Evolutionary conservation across 2,888 invertebrate genomes (phyloP), one percentile per base, ranked within the genome.

Genomic region (Eudiplozoon nipponicum): DNA sequence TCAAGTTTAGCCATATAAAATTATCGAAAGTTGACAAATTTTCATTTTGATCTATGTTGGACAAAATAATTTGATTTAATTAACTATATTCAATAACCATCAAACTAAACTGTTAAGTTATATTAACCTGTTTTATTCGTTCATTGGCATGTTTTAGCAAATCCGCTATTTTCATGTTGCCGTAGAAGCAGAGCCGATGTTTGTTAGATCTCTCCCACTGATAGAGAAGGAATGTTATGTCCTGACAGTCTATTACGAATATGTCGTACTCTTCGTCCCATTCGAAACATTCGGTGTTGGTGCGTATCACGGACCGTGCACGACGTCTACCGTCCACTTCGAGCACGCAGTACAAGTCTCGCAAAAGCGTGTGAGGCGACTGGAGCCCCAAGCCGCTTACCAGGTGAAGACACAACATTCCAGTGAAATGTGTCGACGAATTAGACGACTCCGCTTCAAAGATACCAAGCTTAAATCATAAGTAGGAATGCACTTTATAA

Each of bases 261-360:
- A 94, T 64, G 56, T 94, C 90, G 55, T 94, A 94, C 13, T 80
- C 78, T 58, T 94, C 94, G 55, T 90, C 84, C 94, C 94, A 94
- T 60, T 90, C 84, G 58, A 86, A 90, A 55, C 80, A 77, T 34
- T 84, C 67, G 56, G 84, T 84, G 2, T 81, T 81, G 1, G 80
- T 81, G 40, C 84, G 69, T 22, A 86, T 81, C 52, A 84, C 84
- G 20, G 84, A 86, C 42, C 86, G 65, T 22, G 84, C 86, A 62
- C 81, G 81, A 61, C 86, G 84, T 35, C 81, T 74, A 43, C 80
- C 68, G 61, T 86, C 86, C 54, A 86, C 78, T 60, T 94, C 90
- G 45, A 94, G 65, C 23, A 94, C 90, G 58, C 90, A 90, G 60
- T 94, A 94, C 44, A 94, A 64, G 60, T 94, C 90, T 15, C 60